These are phyloP conservation scores for Cordilura impudica DNA, from an alignment of 2,888 invertebrate genomes.

Conservation along the genomic window DNA sequence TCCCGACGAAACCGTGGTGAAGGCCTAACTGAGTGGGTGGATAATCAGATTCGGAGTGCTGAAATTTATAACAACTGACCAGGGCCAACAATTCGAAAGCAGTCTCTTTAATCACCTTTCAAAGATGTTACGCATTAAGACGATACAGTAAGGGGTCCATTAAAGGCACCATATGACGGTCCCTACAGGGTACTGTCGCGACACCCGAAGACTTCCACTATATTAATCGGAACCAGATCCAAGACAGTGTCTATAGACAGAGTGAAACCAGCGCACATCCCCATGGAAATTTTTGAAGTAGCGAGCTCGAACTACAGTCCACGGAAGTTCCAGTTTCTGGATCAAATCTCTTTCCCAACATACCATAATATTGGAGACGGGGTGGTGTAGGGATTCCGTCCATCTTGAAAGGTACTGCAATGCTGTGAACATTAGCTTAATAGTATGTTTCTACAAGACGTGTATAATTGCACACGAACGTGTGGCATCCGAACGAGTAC, in stretches of 20 bases:
- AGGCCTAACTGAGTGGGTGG: no score
- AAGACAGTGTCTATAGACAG: conserved; percentile 7
- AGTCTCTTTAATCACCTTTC: no score
- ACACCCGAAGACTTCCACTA: conserved; percentile 7
- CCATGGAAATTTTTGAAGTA: neutral
- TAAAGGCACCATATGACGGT: conserved; percentile 1
- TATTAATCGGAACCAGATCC: neutral
- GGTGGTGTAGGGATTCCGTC: conserved; percentile 1
- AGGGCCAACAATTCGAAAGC: no score
- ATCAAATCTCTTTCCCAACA: neutral
- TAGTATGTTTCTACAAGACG: no score
- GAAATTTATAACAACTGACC: no score
- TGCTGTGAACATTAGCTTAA: no score
- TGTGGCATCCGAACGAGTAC: no score
- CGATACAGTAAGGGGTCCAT: neutral
- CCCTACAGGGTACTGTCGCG: neutral
- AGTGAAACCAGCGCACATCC: neutral
- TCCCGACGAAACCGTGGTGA: no score
- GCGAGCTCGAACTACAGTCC: neutral
- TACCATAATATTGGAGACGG: neutral
- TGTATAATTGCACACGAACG: no score
- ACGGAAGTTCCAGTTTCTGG: neutral
- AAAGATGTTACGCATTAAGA: no score
- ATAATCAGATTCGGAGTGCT: no score
- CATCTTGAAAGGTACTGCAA: no score